A percentile compares a stretch with the other conserved stretches of the same genome.
Evolutionary conservation across 2,113 vertebrate species (phyloP).

Genomic region (Seriola quinqueradiata): DNA sequence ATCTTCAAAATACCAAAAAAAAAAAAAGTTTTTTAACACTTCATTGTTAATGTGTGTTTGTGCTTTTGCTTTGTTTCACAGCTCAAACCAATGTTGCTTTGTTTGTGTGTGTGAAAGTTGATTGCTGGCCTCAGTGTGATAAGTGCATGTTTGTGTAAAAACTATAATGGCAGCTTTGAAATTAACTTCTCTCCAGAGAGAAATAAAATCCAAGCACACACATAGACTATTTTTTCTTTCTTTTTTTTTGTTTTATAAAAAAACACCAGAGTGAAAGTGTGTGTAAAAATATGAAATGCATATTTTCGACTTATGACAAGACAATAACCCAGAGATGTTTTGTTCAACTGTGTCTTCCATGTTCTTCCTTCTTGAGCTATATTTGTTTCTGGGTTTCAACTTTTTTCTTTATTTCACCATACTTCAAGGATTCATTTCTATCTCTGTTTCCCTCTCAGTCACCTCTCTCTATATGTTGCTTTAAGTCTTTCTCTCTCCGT

Average conservation of each 20-base stretch:
- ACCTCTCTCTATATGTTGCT: too few relatives aligned
- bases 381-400: not conserved
- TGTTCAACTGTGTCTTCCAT: not conserved
- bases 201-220: slow-evolving; percentile 43
- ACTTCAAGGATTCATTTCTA: not conserved
- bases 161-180: slow-evolving; percentile 51
- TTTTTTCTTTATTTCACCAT: not conserved
- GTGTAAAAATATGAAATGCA: not conserved
- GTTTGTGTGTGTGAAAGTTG: slow-evolving; percentile 20
- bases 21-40: not conserved
- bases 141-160: slow-evolving; percentile 63
- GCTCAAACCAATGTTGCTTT: not conserved
- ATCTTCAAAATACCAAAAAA: slow-evolving; percentile 9
- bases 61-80: slow-evolving; percentile 1
- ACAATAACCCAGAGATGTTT: not conserved
- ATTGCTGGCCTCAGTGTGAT: slow-evolving; percentile 48
- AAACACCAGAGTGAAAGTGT: not conserved
- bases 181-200: slow-evolving; percentile 54
- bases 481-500: not conserved
- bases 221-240: not conserved
- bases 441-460: not conserved
- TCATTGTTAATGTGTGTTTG: not conserved
- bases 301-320: not conserved
- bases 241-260: not conserved
- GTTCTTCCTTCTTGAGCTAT: not conserved